Evolutionary conservation across 2,888 invertebrate species (phyloP), one percentile per base, ranked within the genome.

Genomic region (Dyspetes luteomarginatus): DNA sequence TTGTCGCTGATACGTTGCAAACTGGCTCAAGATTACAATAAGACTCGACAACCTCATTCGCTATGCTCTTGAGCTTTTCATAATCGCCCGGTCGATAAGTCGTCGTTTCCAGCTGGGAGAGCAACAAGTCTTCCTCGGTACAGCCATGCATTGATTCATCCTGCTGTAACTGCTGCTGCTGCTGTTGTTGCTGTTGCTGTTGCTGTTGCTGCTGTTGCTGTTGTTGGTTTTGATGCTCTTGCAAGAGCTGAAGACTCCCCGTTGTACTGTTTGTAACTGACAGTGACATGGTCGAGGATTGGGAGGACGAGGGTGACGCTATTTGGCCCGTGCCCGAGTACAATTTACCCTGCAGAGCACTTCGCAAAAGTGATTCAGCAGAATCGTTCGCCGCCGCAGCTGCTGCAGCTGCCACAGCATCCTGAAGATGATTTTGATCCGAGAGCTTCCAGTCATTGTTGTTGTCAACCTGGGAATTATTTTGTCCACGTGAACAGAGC

Each of bases 371-470:
- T 30, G 97, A 97, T 89, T 97, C 97, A 19, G 96, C 92, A 3
- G 93, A 92, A 19, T 92, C 91, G 4, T 85, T 86, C 0, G 86
- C 85, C 0, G 85, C 88, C 0, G 85, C 87, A 4, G 83, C 88
- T 0, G 84, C 86, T 9, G 83, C 87, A 3, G 85, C 88, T 15
- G 86, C 82, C 0, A 83, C 88, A 0, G 87, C 87, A 12, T 90
- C 89, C 28, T 89, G 89, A 0, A 91, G 82, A 45, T 86, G 88
- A 88, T 96, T 96, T 91, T 96, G 95, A 90, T 96, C 95, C 74
- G 95, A 95, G 90, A 96, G 94, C 90, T 96, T 96, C 96, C 96
- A 96, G 91, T 97, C 96, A 91, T 97, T 96, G 91, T 96, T 96
- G 90, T 96, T 96, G 88, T 96, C 91, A 72, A 69, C 69, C 28